A percentile compares a stretch with the other conserved stretches of the same genome.
These are phyloP conservation scores for Camptogramma bilineatum DNA, from an alignment of 2,888 invertebrate genomes.

Conservation along the genomic window DNA sequence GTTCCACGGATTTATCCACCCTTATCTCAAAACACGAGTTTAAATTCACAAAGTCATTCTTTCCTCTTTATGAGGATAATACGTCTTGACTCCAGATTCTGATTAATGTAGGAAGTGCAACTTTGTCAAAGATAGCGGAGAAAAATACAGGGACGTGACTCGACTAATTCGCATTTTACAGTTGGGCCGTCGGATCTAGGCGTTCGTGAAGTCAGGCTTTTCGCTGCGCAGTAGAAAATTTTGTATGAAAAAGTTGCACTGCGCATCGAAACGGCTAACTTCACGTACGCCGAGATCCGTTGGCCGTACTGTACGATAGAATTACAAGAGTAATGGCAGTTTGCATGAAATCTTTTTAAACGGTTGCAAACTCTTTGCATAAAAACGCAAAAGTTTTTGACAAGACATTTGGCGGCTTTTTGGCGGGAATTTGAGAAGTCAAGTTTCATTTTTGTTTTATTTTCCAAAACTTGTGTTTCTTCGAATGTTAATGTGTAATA, in stretches of 20 bases:
- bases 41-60: constrained; percentile 83
- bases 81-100: constrained; percentile 78
- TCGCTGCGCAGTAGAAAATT: no score
- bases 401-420: background rate
- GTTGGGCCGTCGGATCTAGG: no score
- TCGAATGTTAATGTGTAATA: no score
- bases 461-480: no score
- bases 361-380: constrained; percentile 16
- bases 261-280: no score
- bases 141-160: constrained; percentile 84
- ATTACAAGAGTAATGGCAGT: constrained; percentile 56
- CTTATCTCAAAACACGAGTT: constrained; percentile 83
- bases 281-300: no score
- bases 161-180: constrained; percentile 78
- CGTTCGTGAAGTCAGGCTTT: no score
- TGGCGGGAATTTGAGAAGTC: no score
- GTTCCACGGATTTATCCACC: constrained; percentile 74
- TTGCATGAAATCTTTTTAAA: constrained; percentile 49
- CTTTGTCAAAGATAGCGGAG: constrained; percentile 81
- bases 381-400: constrained; percentile 17
- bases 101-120: constrained; percentile 82
- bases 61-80: constrained; percentile 83
- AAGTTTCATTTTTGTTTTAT: no score
- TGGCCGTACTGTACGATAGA: no score
- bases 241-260: no score